Base-by-base conservation (phyloP, 64 coral and sea anemone species). In the Dendrophyllia cribrosa region DNA sequence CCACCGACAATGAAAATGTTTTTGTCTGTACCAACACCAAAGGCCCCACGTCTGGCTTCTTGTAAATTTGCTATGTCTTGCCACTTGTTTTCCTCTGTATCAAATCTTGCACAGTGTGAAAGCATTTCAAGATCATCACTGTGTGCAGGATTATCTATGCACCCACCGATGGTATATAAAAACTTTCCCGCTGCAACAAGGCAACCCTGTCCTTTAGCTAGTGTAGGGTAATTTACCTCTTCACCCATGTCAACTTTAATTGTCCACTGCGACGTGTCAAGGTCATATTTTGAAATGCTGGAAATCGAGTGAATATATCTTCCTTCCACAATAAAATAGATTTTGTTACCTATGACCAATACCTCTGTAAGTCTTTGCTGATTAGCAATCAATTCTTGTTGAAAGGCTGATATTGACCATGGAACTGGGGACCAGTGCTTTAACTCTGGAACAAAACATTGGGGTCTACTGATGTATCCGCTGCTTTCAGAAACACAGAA, bases 151-250 rank as follows among this genome's bases (percentile, higher is more conserved):
- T 7, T 10, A 59, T 34, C 34, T 34, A 59, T 60, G 43, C 71
- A 65, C 1, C 85, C 85, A 48, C 85, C 85, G 2, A 87, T 67
- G 14, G 50, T 16, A 22, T 87, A 87, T 22, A 87, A 9, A n/a
- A 3, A 10, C 9, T 87, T 60, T 4, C 66, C 53, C 7, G n/a
- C 50, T 2, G 44, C 71, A 20, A 68, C 48, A 87, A 23, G 50
- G 6, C 85, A 58, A 58, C 7, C 85, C 7, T 87, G 85, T 65
- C 85, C 53, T 23, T 72, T 87, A 9, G 64, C 21, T 55, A 11
- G 47, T 3, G 5, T 59, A 10, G 14, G 56, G 7, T 59, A 7
- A 59, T 7, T 10, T 7, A 14, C 56, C 0, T 59, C 14, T 59
- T 59, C 8, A 7, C 8, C 14, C 8, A 59, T 59, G 7, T 59